Conservation (phyloP, 2,888 invertebrate species). For the Zaprionus lineosus region DNA sequence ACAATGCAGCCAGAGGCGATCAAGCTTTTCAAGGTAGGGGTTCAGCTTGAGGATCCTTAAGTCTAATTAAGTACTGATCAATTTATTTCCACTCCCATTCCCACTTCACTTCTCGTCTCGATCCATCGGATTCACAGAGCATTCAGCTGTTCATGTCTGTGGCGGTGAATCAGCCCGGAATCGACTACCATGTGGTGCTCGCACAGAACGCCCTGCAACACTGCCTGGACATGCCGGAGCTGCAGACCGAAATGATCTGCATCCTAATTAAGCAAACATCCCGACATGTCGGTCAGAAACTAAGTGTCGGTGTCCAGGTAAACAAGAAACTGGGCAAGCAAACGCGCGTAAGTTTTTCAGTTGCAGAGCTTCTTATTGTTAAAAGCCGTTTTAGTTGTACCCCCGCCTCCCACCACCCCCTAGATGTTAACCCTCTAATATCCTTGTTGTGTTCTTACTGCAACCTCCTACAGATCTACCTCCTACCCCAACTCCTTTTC, state of each 20-base stretch:
- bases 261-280: slow-evolving; percentile 96
- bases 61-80: no score
- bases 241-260: slow-evolving; percentile 96
- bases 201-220: slow-evolving; percentile 98
- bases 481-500: no score
- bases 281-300: slow-evolving; percentile 90
- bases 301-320: slow-evolving; percentile 94
- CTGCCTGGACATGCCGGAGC: slow-evolving; percentile 93
- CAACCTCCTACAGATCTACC: no score
- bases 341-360: slow-evolving; percentile 86
- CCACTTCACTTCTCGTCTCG: no score
- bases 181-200: slow-evolving; percentile 98
- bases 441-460: slow-evolving; percentile 25
- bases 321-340: slow-evolving; percentile 86
- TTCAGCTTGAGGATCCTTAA: no score
- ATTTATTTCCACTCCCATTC: no score
- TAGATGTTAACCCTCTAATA: slow-evolving; percentile 31
- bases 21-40: slow-evolving; percentile 93
- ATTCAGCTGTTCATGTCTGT: slow-evolving; percentile 98
- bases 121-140: slow-evolving; percentile 90
- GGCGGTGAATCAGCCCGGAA: slow-evolving; percentile 96
- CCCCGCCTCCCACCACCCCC: slow-evolving; percentile 6
- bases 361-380: slow-evolving; percentile 52
- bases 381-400: slow-evolving; percentile 31
- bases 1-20: slow-evolving; percentile 94